These are phyloP conservation scores for Podocnemis expansa DNA, from an alignment of 2,113 vertebrate species.

Conservation along the genomic window DNA sequence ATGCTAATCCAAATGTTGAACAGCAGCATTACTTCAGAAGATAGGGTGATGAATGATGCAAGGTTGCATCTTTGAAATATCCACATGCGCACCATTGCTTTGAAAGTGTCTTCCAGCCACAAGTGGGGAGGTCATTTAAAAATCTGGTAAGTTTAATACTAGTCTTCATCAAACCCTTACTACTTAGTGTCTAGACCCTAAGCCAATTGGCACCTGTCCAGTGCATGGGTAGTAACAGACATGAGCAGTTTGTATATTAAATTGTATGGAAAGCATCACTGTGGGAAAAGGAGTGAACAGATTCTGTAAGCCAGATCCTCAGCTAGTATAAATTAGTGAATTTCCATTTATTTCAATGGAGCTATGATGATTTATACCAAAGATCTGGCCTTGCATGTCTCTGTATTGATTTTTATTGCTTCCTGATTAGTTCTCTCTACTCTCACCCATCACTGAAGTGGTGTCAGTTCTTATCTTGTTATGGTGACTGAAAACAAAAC, in stretches of 20 bases:
- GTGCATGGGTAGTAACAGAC: background rate
- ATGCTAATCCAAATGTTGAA: background rate
- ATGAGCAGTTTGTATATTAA: background rate
- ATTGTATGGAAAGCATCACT: background rate
- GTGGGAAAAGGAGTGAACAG: background rate
- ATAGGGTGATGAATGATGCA: background rate
- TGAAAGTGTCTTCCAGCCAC: background rate
- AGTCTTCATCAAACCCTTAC: background rate
- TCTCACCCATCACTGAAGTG: background rate
- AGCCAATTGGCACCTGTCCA: background rate
- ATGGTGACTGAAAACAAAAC: slow-evolving; percentile 20
- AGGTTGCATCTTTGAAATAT: background rate
- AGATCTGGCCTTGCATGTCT: background rate
- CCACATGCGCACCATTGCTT: background rate
- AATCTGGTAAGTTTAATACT: background rate
- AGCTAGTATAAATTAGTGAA: background rate
- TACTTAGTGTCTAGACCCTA: background rate
- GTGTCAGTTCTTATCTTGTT: background rate
- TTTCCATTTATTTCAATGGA: background rate
- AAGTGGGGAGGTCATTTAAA: background rate
- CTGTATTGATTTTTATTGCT: background rate
- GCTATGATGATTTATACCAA: background rate
- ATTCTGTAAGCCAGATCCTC: background rate
- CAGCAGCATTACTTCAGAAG: background rate
- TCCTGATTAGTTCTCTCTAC: background rate